Conservation (phyloP, 1,140 invertebrate genomes). For the Dermatophagoides farinae region DNA sequence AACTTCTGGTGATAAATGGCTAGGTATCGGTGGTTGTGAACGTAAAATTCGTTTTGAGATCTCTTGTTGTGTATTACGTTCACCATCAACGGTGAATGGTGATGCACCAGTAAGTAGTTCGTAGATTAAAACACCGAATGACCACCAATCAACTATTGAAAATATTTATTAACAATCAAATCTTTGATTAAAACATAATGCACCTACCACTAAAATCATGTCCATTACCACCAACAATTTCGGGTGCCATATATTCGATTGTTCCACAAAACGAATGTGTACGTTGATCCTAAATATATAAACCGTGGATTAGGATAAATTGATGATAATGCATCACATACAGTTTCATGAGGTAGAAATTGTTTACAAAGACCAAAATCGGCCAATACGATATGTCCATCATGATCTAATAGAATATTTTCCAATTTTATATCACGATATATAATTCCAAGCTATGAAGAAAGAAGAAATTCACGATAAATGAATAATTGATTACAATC, state of each 20-base stretch:
- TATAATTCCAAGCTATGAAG: slow-evolving; percentile 79
- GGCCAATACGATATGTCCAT: slow-evolving; percentile 73
- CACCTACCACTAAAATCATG: slow-evolving; percentile 60
- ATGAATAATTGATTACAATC: not conserved
- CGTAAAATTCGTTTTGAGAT: slow-evolving; percentile 72
- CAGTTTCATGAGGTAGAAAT: slow-evolving; percentile 44
- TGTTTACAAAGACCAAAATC: slow-evolving; percentile 82
- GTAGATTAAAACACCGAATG: slow-evolving; percentile 84
- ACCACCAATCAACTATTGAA: slow-evolving; percentile 75
- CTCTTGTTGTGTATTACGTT: slow-evolving; percentile 73
- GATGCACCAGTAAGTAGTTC: slow-evolving; percentile 89
- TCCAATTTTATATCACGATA: slow-evolving; percentile 89
- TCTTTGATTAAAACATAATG: slow-evolving; percentile 7
- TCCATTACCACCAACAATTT: slow-evolving; percentile 64
- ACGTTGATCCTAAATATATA: slow-evolving; percentile 37
- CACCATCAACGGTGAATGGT: slow-evolving; percentile 86
- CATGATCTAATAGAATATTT: slow-evolving; percentile 57
- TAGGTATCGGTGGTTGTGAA: slow-evolving; percentile 63
- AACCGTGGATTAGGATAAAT: not conserved
- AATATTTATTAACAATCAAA: too few relatives aligned
- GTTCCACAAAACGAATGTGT: slow-evolving; percentile 95
- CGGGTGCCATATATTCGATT: slow-evolving; percentile 88
- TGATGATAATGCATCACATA: slow-evolving; percentile 19
- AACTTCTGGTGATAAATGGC: slow-evolving; percentile 37
- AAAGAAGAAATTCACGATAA: not conserved